phyloP scores from a whole-genome alignment of 2,888 invertebrate species.

The Eupithecia tripunctaria region DNA sequence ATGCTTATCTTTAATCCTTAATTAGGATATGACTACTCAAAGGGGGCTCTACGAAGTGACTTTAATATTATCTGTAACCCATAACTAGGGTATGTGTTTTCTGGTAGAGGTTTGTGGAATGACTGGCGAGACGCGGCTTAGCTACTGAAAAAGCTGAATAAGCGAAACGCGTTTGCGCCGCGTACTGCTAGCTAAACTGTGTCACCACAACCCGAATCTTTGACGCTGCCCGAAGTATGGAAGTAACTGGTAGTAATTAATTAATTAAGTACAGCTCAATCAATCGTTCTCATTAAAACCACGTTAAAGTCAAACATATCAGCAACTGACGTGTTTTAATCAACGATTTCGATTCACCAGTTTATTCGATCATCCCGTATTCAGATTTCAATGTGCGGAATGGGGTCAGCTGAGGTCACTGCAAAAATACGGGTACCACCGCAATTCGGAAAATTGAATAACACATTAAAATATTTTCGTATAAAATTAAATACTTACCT shows the following conservation, averaged over 20 bases:
- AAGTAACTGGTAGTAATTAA: background rate
- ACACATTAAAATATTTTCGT: background rate
- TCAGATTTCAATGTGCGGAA: constrained; percentile 10
- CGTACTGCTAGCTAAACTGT: no score
- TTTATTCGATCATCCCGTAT: constrained; percentile 21
- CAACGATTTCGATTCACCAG: constrained; percentile 20
- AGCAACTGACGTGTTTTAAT: constrained; percentile 14
- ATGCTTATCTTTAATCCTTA: no score
- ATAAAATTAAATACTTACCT: no score
- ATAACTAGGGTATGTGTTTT: no score
- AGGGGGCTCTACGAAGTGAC: no score
- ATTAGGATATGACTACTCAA: no score
- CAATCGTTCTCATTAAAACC: constrained; percentile 14
- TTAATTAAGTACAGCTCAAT: background rate
- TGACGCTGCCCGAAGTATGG: background rate
- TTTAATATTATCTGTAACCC: no score
- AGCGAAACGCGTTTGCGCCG: no score
- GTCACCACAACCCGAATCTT: no score
- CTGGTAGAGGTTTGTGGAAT: no score
- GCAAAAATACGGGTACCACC: background rate
- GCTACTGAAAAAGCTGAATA: no score
- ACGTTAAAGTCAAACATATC: constrained; percentile 26
- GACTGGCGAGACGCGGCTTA: no score
- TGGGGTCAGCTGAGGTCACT: constrained; percentile 2
- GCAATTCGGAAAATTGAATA: background rate